These are phyloP conservation scores for Solenopsis invicta DNA, from an alignment of 1,140 invertebrate genomes.

Conservation along the genomic window DNA sequence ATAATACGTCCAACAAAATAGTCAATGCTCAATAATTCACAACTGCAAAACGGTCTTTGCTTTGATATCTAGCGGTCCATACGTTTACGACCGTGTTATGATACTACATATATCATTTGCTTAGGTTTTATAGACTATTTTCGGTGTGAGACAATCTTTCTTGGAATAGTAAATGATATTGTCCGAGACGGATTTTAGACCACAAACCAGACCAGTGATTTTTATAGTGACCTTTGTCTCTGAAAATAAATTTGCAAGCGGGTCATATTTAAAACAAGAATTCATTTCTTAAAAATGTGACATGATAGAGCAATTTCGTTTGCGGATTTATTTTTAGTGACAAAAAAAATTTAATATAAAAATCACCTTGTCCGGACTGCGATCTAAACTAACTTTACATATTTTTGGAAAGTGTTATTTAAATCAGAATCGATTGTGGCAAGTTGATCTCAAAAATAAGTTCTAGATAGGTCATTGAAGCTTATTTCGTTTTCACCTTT, in stretches of 20 bases:
- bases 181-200: too few species aligned
- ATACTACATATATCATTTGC: not conserved
- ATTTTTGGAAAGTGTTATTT: not conserved
- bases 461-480: not conserved
- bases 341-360: too few species aligned
- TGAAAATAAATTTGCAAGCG: too few species aligned
- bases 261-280: too few species aligned
- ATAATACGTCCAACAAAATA: conserved; percentile 24
- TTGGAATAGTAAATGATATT: not conserved
- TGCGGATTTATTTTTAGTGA: too few species aligned
- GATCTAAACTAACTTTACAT: too few species aligned
- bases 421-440: not conserved
- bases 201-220: too few species aligned
- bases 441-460: not conserved
- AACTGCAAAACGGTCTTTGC: not conserved
- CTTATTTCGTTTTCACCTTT: not conserved
- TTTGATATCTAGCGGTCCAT: not conserved
- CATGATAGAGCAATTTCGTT: too few species aligned
- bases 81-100: not conserved
- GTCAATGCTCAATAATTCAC: conserved; percentile 4
- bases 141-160: not conserved
- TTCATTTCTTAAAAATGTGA: too few species aligned
- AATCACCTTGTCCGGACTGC: too few species aligned
- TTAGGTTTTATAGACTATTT: not conserved
- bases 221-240: too few species aligned